These are phyloP conservation scores for Malurus alboscapulatus DNA, from an alignment of 2,113 vertebrate genomes.

Conservation along the genomic window DNA sequence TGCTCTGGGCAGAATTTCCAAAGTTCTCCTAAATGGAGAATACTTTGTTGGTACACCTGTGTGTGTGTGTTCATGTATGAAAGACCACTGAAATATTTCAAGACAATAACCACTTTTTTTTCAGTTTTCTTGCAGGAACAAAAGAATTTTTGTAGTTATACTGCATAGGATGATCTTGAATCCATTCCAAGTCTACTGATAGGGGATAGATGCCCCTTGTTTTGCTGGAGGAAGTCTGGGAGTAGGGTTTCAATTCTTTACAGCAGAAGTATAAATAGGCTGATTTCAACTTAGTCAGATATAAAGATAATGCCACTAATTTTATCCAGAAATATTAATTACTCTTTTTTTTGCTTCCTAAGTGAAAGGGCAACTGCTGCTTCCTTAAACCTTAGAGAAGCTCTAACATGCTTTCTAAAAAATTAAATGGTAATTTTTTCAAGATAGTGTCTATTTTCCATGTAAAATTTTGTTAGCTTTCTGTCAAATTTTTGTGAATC, in stretches of 20 bases:
- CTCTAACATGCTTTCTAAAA: not conserved
- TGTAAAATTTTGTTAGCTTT: not conserved
- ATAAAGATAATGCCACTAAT: not conserved
- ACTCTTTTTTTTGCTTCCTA: not conserved
- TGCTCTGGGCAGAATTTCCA: not conserved
- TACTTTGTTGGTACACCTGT: not conserved
- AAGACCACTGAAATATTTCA: not conserved
- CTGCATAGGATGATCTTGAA: not conserved
- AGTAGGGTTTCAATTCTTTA: not conserved
- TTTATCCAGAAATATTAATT: not conserved
- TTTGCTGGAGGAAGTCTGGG: not conserved
- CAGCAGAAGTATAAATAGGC: not conserved
- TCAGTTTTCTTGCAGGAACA: not conserved
- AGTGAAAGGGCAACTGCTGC: not conserved
- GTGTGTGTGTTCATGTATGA: rapidly evolving
- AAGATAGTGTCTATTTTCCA: not conserved
- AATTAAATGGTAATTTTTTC: not conserved
- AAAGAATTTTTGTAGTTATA: not conserved
- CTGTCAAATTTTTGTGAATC: not conserved
- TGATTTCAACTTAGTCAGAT: not conserved
- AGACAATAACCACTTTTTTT: not conserved
- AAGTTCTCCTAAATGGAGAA: not conserved
- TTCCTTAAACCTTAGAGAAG: not conserved
- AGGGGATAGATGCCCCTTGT: not conserved
- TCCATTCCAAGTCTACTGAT: not conserved